Evolutionary conservation across 2,888 invertebrate genomes (phyloP).

Genomic region (Andrena fulva): DNA sequence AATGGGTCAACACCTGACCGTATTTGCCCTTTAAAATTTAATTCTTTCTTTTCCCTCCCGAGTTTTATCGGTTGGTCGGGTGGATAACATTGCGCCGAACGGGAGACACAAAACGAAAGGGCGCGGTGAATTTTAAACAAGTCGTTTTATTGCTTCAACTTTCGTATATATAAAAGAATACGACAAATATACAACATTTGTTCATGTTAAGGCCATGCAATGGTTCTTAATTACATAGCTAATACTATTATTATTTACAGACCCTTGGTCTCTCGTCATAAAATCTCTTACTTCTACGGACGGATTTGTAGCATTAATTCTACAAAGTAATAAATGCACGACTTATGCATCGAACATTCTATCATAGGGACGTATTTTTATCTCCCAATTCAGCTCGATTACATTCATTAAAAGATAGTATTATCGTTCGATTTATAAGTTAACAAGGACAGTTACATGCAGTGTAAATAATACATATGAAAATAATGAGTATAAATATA

Average conservation of each 20-base stretch:
- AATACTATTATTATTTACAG: slow-evolving; percentile 73
- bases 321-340: slow-evolving; percentile 42
- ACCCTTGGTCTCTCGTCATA: slow-evolving; percentile 54
- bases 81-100: not conserved
- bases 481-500: slow-evolving; percentile 50
- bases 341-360: slow-evolving; percentile 23
- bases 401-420: too few species aligned
- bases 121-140: slow-evolving; percentile 37
- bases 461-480: slow-evolving; percentile 43
- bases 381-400: not conserved
- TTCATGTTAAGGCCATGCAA: slow-evolving; percentile 37
- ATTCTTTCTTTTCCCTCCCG: slow-evolving; percentile 15
- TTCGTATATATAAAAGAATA: slow-evolving; percentile 46
- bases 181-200: slow-evolving; percentile 53
- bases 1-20: slow-evolving; percentile 53
- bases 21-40: slow-evolving; percentile 26
- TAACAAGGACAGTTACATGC: slow-evolving; percentile 7
- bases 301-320: slow-evolving; percentile 65
- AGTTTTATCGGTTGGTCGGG: not conserved
- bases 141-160: slow-evolving; percentile 56
- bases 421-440: not conserved
- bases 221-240: slow-evolving; percentile 45
- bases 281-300: slow-evolving; percentile 70
- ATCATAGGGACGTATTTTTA: slow-evolving; percentile 11
- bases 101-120: not conserved